Base-by-base conservation (phyloP, 2,113 vertebrate species). In the Pluvianellus socialis region DNA sequence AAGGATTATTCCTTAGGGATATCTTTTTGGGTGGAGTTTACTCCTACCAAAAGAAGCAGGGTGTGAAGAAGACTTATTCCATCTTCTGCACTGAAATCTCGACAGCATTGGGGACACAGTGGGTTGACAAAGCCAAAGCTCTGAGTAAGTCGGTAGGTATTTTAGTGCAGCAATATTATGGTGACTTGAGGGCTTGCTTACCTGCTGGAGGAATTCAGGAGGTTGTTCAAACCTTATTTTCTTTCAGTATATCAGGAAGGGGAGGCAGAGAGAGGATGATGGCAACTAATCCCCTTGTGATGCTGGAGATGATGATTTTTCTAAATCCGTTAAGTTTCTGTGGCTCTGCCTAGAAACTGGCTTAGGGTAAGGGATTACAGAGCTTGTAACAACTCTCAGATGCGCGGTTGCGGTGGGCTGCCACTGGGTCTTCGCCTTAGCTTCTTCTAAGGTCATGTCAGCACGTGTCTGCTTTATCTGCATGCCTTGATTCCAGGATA, bases 341-440 rank as follows among this genome's bases (percentile, higher is more conserved):
- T 85, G 68, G 47, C 75, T 74, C 65, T 84, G 72, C 66, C 65
- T 84, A 88, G 52, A 38, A 83, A 44, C n/a, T 86, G 94, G 62
- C 42, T 96, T 62, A 92, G 89, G 77, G 33, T 63, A 49, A 53
- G 50, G 74, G 81, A 92, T 96, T 95, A 85, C 22, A 58, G 91
- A 73, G 59, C 38, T 71, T 38, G 66, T 71, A 56, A 33, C 6
- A 42, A 3, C 9, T 27, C 38, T 91, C 45, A 70, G 85, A 85
- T 84, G 65, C 16, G 27, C 65, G 32, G 42, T 3, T 79, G 88
- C 28, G 26, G 7, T 42, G 83, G 32, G 7, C 53, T 85, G 77
- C 44, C 58, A 20, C 33, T n/a, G 84, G 28, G 67, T 56, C 42
- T 35, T 79, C 0, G 0, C 72, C 40, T 62, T 45, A 35, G 12